A percentile compares a stretch with the other conserved stretches of the same genome.
Conservation (phyloP, 2,888 invertebrate species). For the Alcis repandata region DNA sequence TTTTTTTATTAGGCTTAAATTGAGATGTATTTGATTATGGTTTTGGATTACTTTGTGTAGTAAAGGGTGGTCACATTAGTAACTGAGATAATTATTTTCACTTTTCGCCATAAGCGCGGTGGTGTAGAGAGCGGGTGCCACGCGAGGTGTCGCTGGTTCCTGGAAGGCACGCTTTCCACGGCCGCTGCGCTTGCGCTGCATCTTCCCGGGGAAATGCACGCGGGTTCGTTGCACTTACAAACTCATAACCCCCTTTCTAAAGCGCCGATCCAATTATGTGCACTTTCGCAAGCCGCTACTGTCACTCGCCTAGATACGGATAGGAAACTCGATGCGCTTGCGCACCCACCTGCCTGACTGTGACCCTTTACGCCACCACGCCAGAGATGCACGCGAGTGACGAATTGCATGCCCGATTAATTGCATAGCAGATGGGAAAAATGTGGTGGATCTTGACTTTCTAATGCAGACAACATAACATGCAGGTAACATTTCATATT, state of each 20-base stretch:
- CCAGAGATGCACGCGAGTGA: conserved; percentile 26
- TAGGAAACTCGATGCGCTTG: conserved; percentile 82
- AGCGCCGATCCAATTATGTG: conserved; percentile 87
- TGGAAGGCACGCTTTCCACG: conserved; percentile 83
- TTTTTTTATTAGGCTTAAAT: not conserved
- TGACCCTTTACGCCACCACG: conserved; percentile 55
- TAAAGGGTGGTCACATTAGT: not conserved
- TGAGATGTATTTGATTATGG: not conserved
- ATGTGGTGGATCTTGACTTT: not conserved
- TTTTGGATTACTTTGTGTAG: not conserved
- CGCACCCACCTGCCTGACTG: conserved; percentile 71
- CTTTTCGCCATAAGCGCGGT: conserved; percentile 73
- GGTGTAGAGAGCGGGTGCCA: conserved; percentile 59
- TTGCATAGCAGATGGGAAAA: not conserved
- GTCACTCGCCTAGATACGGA: conserved; percentile 86
- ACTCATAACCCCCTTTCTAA: conserved; percentile 87
- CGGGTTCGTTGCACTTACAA: conserved; percentile 86
- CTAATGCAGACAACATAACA: too few relatives aligned
- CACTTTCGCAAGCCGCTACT: conserved; percentile 86
- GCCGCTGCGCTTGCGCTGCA: conserved; percentile 65
- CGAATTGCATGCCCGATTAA: conserved; percentile 38
- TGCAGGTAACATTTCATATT: too few relatives aligned
- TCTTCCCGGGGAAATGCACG: conserved; percentile 84
- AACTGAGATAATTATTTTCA: conserved; percentile 66
- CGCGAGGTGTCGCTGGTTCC: conserved; percentile 69